Conservation (phyloP, 2,797 vertebrate genomes). For the Periparus ater region DNA sequence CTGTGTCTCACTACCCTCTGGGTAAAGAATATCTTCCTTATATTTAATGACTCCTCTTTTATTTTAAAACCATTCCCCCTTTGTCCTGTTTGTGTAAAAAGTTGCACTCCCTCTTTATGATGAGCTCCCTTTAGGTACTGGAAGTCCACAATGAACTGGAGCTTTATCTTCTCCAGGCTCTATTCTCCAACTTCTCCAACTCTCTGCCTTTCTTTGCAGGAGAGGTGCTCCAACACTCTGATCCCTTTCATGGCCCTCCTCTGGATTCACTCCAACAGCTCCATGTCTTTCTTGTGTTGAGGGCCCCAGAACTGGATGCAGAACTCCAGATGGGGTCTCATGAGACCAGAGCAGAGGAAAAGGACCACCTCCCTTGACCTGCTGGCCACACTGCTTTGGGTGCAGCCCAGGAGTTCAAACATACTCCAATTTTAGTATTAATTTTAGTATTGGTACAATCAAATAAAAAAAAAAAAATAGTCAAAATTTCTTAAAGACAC, state of each 20-base stretch:
- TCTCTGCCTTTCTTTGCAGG: background rate
- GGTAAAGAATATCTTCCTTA: background rate
- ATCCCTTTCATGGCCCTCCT: background rate
- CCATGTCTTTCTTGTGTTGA: background rate
- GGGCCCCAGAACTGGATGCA: background rate
- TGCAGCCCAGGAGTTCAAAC: background rate
- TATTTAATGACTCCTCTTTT: background rate
- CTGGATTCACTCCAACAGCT: background rate
- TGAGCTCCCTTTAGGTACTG: background rate
- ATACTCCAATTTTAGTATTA: background rate
- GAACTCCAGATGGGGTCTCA: background rate
- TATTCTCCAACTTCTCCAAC: too few species aligned
- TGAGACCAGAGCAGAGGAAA: background rate
- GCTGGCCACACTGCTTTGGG: background rate
- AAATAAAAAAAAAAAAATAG: background rate
- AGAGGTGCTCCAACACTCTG: background rate
- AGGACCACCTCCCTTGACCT: background rate
- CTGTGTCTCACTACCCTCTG: background rate
- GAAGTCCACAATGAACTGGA: background rate
- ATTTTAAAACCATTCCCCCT: background rate
- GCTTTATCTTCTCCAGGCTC: background rate
- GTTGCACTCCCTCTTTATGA: background rate
- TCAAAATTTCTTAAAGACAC: background rate
- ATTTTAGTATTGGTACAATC: background rate
- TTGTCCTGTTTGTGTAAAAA: background rate